Percentiles rank a stretch among this genome's conserved stretches.
These are phyloP conservation scores for Chouioia cunea DNA, from an alignment of 2,888 invertebrate species.

Conservation along the genomic window DNA sequence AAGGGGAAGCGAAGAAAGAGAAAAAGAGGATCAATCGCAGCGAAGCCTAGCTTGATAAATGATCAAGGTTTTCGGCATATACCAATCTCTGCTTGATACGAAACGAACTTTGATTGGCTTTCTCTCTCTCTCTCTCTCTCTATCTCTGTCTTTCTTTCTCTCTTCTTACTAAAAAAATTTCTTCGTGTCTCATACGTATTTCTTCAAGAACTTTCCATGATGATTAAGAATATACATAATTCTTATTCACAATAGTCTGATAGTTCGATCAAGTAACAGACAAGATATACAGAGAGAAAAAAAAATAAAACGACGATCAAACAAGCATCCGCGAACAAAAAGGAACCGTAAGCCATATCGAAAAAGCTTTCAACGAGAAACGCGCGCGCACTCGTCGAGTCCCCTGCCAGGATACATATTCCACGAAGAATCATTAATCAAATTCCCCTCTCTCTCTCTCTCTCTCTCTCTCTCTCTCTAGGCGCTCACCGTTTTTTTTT, in stretches of 20 bases:
- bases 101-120: slow-evolving; percentile 29
- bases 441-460: slow-evolving; percentile 59
- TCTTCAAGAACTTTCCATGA: no score
- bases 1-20: background rate
- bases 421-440: slow-evolving; percentile 66
- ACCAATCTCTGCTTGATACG: slow-evolving; percentile 17
- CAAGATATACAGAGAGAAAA: no score
- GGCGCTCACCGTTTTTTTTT: slow-evolving; percentile 11
- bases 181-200: no score
- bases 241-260: no score
- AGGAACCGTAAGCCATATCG: slow-evolving; percentile 1
- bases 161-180: no score
- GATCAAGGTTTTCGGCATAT: slow-evolving; percentile 28
- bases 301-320: no score
- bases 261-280: no score
- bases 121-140: background rate
- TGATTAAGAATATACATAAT: no score
- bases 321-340: no score
- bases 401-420: slow-evolving; percentile 53
- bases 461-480: slow-evolving; percentile 54
- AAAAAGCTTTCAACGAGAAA: slow-evolving; percentile 38
- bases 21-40: slow-evolving; percentile 26
- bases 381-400: slow-evolving; percentile 43
- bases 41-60: slow-evolving; percentile 36
- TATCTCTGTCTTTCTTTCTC: no score